These are phyloP conservation scores for Acromyrmex echinatior DNA, from an alignment of 1,140 invertebrate species.

Conservation along the genomic window DNA sequence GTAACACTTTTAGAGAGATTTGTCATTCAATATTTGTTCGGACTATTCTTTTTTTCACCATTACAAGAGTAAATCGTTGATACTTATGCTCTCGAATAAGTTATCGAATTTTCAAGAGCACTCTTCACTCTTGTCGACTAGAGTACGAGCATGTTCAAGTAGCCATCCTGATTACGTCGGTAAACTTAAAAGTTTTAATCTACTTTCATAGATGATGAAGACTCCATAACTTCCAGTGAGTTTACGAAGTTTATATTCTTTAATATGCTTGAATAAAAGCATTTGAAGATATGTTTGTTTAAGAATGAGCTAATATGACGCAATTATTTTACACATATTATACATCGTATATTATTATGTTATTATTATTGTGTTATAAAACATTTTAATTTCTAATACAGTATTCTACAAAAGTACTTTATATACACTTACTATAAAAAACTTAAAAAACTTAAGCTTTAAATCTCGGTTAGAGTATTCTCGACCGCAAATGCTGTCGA, in stretches of 20 bases:
- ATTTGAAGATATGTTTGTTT: conserved; percentile 33
- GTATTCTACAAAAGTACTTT: background rate
- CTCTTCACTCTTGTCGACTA: conserved; percentile 50
- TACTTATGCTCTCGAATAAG: conserved; percentile 44
- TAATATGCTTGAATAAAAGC: conserved; percentile 35
- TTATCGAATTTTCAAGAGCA: conserved; percentile 56
- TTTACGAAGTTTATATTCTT: conserved; percentile 42
- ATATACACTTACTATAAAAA: background rate
- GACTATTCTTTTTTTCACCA: background rate
- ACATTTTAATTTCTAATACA: background rate
- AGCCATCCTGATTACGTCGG: conserved; percentile 68
- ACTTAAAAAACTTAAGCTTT: too few species aligned
- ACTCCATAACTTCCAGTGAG: conserved; percentile 34
- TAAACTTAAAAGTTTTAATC: conserved; percentile 69
- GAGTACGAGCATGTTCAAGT: conserved; percentile 64
- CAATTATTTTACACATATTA: background rate
- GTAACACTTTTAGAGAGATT: background rate
- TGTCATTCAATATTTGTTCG: background rate
- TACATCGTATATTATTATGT: background rate
- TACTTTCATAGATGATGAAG: conserved; percentile 21
- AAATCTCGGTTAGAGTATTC: too few species aligned
- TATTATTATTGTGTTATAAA: background rate
- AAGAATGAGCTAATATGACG: background rate
- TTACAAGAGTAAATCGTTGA: conserved; percentile 34
- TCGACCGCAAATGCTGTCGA: too few species aligned